phyloP scores from a whole-genome alignment of 2,797 vertebrate genomes.

The Trematomus bernacchii region DNA sequence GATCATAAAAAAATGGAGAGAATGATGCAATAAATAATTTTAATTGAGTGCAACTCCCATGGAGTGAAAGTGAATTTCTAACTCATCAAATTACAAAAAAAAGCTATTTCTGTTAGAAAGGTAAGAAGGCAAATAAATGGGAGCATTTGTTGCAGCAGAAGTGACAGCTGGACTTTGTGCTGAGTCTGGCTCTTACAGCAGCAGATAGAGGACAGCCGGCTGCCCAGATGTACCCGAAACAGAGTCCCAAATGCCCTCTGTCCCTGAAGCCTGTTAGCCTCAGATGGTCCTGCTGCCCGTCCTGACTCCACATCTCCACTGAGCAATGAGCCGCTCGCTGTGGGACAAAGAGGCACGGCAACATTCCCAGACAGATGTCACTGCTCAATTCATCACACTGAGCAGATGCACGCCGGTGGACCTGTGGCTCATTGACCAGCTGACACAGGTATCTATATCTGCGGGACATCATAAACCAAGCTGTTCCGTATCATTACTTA shows the following conservation, averaged over 20 bases:
- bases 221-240: constrained; percentile 65
- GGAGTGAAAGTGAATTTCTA: not conserved
- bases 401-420: constrained; percentile 45
- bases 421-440: constrained; percentile 60
- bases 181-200: constrained; percentile 57
- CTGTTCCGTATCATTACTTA: constrained; percentile 15
- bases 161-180: constrained; percentile 73
- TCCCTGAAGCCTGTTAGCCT: constrained; percentile 62
- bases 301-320: constrained; percentile 44
- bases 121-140: constrained; percentile 1
- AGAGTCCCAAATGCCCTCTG: constrained; percentile 45
- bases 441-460: constrained; percentile 57
- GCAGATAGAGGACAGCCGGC: constrained; percentile 61
- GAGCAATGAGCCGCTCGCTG: constrained; percentile 62
- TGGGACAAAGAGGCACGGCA: constrained; percentile 36
- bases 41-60: constrained; percentile 24
- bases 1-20: not conserved
- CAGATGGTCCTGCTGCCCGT: constrained; percentile 65
- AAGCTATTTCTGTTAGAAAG: constrained; percentile 19
- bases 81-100: constrained; percentile 13
- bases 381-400: constrained; percentile 66
- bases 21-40: constrained; percentile 23
- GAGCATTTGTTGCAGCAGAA: constrained; percentile 18
- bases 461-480: constrained; percentile 28
- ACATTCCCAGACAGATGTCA: constrained; percentile 59